phyloP scores from a whole-genome alignment of 2,888 invertebrate species.

The Anarsia innoxiella region DNA sequence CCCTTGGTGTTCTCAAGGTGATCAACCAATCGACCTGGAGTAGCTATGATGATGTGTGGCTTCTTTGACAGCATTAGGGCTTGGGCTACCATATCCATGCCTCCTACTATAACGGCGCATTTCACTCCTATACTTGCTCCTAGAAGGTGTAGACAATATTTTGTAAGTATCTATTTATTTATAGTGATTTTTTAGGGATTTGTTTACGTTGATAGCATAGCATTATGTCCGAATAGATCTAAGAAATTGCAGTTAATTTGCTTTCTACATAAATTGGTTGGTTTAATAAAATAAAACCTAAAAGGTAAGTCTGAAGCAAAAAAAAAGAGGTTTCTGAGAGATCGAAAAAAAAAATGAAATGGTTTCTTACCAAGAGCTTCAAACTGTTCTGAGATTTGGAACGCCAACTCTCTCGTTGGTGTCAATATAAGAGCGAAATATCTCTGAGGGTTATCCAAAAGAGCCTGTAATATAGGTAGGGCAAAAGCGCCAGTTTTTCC shows the following conservation, averaged over 20 bases:
- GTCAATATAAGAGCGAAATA: slow-evolving; percentile 95
- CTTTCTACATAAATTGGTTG: background rate
- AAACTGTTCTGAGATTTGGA: slow-evolving; percentile 99
- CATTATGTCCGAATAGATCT: background rate
- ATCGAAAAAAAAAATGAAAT: no score
- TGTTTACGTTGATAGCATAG: slow-evolving; percentile 1
- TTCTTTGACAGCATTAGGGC: slow-evolving; percentile 93
- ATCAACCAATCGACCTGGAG: slow-evolving; percentile 95
- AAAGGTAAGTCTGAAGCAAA: background rate
- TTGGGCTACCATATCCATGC: slow-evolving; percentile 99
- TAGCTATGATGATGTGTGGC: slow-evolving; percentile 97
- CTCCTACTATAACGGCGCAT: slow-evolving; percentile 97
- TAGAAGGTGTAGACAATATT: no score
- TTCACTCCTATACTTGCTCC: slow-evolving; percentile 94
- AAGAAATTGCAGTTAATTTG: background rate
- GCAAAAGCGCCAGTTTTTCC: slow-evolving; percentile 99
- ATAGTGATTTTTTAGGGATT: background rate
- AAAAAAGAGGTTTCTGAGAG: no score
- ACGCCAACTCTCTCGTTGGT: slow-evolving; percentile 97
- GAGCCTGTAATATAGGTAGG: slow-evolving; percentile 92
- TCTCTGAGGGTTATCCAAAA: slow-evolving; percentile 93
- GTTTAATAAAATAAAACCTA: background rate
- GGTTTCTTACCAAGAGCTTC: slow-evolving; percentile 91
- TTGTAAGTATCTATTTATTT: slow-evolving; percentile 1
- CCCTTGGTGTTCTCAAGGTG: slow-evolving; percentile 99